Percentiles rank a stretch among this genome's conserved stretches.
Evolutionary conservation across 2,797 vertebrate species (phyloP).

Genomic region (Bovichtus diacanthus): DNA sequence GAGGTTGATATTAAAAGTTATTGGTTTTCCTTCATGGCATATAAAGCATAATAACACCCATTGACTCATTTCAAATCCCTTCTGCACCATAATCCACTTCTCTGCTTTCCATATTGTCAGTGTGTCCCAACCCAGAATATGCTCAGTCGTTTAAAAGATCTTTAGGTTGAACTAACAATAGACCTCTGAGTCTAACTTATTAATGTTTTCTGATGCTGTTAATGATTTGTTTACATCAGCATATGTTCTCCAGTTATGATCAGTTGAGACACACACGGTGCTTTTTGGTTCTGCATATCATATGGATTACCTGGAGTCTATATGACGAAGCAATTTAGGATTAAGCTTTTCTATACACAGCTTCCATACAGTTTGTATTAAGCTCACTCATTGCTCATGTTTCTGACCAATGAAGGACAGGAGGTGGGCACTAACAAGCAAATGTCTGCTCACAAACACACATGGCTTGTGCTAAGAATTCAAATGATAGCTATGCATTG

Average conservation of each 20-base stretch:
- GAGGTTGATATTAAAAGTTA: too few relatives aligned
- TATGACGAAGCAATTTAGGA: not conserved
- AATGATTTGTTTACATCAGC: not conserved
- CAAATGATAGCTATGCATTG: not conserved
- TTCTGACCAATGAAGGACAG: slow-evolving; percentile 6
- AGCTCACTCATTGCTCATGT: not conserved
- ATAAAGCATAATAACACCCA: not conserved
- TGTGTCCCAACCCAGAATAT: not conserved
- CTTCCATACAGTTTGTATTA: not conserved
- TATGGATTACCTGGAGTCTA: not conserved
- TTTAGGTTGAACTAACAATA: not conserved
- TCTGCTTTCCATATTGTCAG: not conserved
- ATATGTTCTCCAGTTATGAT: not conserved
- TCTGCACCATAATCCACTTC: not conserved
- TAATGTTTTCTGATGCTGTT: not conserved
- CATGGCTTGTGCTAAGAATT: not conserved
- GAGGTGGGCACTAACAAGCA: slow-evolving; percentile 5
- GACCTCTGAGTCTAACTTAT: not conserved
- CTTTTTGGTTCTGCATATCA: not conserved
- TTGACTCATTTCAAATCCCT: not conserved
- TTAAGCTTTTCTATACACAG: not conserved
- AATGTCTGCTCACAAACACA: not conserved
- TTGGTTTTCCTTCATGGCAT: too few relatives aligned
- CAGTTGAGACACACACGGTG: not conserved
- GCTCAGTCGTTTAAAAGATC: not conserved